Conservation (phyloP, 37 sponge, comb jelly and placozoan genomes). For the Beroe ovata region DNA sequence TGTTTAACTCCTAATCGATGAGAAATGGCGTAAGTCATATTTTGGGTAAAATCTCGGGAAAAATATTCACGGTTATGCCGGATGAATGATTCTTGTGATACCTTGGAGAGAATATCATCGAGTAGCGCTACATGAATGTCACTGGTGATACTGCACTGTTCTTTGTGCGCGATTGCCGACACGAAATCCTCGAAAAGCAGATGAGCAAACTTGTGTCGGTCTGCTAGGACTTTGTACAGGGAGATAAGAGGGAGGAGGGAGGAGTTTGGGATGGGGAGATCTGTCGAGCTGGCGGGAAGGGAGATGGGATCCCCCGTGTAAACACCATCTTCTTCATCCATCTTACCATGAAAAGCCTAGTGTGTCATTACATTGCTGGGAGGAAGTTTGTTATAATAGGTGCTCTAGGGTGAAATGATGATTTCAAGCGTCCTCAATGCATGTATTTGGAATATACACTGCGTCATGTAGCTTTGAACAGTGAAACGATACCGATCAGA, state of each 20-base stretch:
- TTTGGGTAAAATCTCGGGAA: too few species aligned
- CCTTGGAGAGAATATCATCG: conserved; percentile 13
- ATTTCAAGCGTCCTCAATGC: too few species aligned
- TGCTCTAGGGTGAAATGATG: too few species aligned
- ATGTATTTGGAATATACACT: too few species aligned
- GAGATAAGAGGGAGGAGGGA: conserved; percentile 10
- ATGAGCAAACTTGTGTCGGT: not conserved
- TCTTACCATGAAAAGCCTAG: not conserved
- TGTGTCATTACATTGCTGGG: not conserved
- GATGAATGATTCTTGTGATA: too few species aligned
- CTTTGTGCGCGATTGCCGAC: not conserved
- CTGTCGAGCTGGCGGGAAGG: conserved; percentile 11
- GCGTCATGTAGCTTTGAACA: too few species aligned
- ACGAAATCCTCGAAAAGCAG: conserved; percentile 23
- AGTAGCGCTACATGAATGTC: conserved; percentile 51
- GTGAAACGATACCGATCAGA: too few species aligned
- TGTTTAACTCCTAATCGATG: not conserved
- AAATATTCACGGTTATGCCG: too few species aligned
- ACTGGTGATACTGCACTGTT: conserved; percentile 13
- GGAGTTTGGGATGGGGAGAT: conserved; percentile 9
- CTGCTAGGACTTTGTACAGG: conserved; percentile 5
- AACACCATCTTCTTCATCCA: not conserved
- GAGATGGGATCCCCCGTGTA: not conserved
- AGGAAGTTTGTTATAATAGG: too few species aligned
- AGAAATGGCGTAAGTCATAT: too few species aligned